Percentiles rank a stretch among this genome's conserved stretches.
Conservation (phyloP, 2,888 invertebrate species). For the Stratiomys singularior region DNA sequence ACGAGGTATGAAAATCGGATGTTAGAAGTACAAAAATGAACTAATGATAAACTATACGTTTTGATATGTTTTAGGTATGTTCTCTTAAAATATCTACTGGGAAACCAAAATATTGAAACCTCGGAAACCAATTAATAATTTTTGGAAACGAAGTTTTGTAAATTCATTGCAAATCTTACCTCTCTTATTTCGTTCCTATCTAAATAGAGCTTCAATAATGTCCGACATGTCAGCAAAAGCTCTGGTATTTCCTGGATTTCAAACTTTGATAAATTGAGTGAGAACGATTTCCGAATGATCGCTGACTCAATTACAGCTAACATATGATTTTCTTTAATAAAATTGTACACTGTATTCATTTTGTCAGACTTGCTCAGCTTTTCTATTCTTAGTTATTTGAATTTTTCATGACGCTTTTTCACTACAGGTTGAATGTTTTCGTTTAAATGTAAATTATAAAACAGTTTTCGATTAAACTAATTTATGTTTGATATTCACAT, state of each 20-base stretch:
- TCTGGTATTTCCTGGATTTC: conserved; percentile 73
- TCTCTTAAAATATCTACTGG: too few relatives aligned
- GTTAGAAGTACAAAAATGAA: too few relatives aligned
- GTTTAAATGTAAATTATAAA: neutral
- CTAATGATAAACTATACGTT: too few relatives aligned
- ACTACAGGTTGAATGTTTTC: neutral
- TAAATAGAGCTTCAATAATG: conserved; percentile 72
- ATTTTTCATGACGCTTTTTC: neutral
- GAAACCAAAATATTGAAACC: too few relatives aligned
- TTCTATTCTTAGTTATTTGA: conserved; percentile 16
- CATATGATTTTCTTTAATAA: conserved; percentile 75
- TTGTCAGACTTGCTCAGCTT: neutral
- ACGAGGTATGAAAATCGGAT: too few relatives aligned
- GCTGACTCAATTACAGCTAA: conserved; percentile 75
- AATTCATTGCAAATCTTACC: too few relatives aligned
- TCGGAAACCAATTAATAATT: too few relatives aligned
- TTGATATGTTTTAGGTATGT: too few relatives aligned
- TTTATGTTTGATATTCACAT: neutral
- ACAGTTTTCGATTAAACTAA: too few relatives aligned
- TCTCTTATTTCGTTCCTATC: conserved; percentile 72
- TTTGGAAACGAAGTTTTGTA: too few relatives aligned
- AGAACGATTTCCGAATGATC: conserved; percentile 69
- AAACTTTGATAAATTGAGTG: conserved; percentile 72
- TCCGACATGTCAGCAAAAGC: conserved; percentile 69
- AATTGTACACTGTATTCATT: conserved; percentile 75